Percentiles rank a stretch among this genome's conserved stretches.
Evolutionary conservation across 2,888 invertebrate species (phyloP).

Genomic region (Lamellibrachia satsuma): DNA sequence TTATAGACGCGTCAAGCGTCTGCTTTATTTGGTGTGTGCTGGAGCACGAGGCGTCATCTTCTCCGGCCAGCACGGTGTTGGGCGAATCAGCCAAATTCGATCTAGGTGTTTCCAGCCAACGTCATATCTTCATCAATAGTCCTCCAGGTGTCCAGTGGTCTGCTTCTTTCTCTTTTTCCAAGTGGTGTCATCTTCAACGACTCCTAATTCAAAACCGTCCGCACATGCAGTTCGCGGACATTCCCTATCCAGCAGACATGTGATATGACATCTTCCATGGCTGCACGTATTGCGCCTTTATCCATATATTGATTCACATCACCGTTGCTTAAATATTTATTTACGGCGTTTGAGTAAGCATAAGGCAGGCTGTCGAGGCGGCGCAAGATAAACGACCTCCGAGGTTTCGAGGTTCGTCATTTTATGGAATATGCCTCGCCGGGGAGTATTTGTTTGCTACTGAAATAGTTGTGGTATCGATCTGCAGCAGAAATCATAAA

Average conservation of each 20-base stretch:
- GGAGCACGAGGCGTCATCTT: too few species aligned
- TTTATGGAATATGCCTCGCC: neutral
- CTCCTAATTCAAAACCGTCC: neutral
- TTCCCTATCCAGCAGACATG: neutral
- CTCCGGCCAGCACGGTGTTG: too few species aligned
- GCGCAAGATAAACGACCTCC: neutral
- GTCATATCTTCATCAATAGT: too few species aligned
- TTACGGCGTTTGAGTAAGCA: conserved; percentile 12
- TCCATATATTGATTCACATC: neutral
- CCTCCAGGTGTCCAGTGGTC: too few species aligned
- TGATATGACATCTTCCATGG: neutral
- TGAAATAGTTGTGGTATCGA: neutral
- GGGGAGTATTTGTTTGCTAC: neutral
- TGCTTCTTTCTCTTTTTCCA: too few species aligned
- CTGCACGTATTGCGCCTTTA: neutral
- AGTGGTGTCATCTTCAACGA: neutral
- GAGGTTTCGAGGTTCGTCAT: neutral
- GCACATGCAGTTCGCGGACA: neutral
- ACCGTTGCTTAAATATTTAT: neutral
- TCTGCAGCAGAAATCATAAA: neutral
- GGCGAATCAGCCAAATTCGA: too few species aligned
- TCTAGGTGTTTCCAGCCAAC: too few species aligned
- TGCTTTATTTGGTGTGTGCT: too few species aligned
- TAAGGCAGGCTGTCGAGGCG: neutral
- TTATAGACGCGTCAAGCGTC: too few species aligned